Conservation (phyloP, 2,888 invertebrate genomes). For the Leptopilina myrica region DNA sequence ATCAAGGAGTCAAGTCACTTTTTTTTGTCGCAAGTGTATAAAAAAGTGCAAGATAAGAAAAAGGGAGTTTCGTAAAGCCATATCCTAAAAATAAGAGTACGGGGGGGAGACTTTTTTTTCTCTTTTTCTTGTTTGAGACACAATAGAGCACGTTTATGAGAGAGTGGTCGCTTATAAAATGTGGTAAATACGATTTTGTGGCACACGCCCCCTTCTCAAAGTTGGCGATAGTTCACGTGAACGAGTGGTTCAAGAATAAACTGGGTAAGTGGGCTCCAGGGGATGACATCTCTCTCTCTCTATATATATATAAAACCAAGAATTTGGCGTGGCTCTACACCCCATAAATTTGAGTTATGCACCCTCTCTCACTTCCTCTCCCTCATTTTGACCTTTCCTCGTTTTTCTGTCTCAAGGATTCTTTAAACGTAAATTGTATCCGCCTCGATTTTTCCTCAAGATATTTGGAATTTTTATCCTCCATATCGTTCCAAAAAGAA, state of each 20-base stretch:
- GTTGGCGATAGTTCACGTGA: constrained; percentile 60
- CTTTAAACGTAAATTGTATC: constrained; percentile 41
- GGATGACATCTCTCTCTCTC: constrained; percentile 58
- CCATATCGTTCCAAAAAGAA: background rate
- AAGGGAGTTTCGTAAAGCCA: constrained; percentile 12
- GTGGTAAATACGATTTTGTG: constrained; percentile 60
- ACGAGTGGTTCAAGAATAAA: constrained; percentile 63
- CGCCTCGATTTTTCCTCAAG: constrained; percentile 30
- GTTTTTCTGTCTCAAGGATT: constrained; percentile 56
- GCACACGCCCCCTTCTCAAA: constrained; percentile 56
- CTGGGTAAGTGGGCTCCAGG: constrained; percentile 72
- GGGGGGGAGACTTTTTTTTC: background rate
- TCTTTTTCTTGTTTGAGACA: constrained; percentile 32
- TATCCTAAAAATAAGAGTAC: constrained; percentile 19
- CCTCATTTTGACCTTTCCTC: constrained; percentile 56
- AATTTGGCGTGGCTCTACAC: constrained; percentile 72
- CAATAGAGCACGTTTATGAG: constrained; percentile 50
- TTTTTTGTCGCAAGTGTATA: background rate
- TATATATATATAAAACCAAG: constrained; percentile 57
- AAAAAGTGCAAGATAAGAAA: constrained; percentile 51
- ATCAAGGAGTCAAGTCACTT: constrained; percentile 8
- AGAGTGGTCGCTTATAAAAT: constrained; percentile 54
- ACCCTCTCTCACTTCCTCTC: constrained; percentile 63
- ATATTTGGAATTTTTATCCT: constrained; percentile 5
- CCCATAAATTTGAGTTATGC: constrained; percentile 74